Conservation (phyloP, 2,113 vertebrate species). For the Mastomys natalensis region DNA sequence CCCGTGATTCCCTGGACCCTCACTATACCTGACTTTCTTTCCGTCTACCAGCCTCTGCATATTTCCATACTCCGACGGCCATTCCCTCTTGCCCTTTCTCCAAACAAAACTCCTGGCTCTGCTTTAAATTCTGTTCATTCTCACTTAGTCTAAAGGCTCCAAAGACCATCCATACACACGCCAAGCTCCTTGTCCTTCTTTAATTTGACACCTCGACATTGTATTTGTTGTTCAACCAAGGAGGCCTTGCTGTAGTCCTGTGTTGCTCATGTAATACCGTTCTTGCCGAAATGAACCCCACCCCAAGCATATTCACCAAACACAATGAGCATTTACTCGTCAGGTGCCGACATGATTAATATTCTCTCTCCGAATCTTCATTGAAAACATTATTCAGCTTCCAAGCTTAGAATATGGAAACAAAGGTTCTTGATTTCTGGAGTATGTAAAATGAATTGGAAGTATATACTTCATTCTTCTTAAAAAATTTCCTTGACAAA, state of each 20-base stretch:
- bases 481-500: background rate
- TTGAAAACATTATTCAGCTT: background rate
- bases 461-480: background rate
- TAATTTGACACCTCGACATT: background rate
- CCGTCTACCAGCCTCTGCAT: background rate
- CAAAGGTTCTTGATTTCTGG: background rate
- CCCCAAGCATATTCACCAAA: accelerated
- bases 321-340: background rate
- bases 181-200: background rate
- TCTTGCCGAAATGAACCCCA: background rate
- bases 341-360: background rate
- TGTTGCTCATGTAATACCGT: background rate
- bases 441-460: background rate
- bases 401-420: background rate
- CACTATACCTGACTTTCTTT: background rate
- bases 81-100: background rate
- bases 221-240: background rate
- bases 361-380: background rate
- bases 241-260: background rate
- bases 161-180: background rate
- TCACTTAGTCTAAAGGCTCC: background rate
- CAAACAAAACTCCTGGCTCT: background rate
- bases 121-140: background rate
- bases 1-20: background rate
- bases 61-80: background rate